Conservation (phyloP, 2,113 vertebrate species). For the Psilopsiagon aurifrons region DNA sequence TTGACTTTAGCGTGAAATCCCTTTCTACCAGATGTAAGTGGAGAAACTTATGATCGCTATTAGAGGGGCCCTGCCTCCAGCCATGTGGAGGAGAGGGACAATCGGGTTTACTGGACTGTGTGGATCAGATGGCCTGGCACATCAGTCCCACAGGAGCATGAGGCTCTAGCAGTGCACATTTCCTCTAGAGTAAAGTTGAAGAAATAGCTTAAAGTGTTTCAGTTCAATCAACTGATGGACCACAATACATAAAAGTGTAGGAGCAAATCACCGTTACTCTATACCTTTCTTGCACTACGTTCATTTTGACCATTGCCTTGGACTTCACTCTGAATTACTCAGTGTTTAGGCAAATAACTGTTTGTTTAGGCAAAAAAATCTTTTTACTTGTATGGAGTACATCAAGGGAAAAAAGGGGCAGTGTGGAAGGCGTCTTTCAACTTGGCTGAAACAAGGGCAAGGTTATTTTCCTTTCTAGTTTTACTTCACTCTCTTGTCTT, state of each 20-base stretch:
- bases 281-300: background rate
- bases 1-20: background rate
- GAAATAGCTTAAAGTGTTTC: background rate
- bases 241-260: background rate
- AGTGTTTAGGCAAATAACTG: background rate
- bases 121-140: background rate
- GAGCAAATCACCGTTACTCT: fast-evolving
- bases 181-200: background rate
- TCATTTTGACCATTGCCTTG: background rate
- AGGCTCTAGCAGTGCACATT: background rate
- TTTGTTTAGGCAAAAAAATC: background rate
- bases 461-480: background rate
- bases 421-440: background rate
- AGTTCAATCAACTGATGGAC: too few relatives aligned
- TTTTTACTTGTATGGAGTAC: background rate
- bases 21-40: background rate
- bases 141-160: background rate
- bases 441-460: background rate
- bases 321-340: background rate
- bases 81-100: background rate
- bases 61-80: background rate
- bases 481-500: background rate
- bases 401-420: fast-evolving
- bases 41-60: background rate
- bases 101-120: background rate